Percentiles rank a stretch among this genome's conserved stretches.
Conservation (phyloP, 2,113 vertebrate genomes). For the Cisticola juncidis region DNA sequence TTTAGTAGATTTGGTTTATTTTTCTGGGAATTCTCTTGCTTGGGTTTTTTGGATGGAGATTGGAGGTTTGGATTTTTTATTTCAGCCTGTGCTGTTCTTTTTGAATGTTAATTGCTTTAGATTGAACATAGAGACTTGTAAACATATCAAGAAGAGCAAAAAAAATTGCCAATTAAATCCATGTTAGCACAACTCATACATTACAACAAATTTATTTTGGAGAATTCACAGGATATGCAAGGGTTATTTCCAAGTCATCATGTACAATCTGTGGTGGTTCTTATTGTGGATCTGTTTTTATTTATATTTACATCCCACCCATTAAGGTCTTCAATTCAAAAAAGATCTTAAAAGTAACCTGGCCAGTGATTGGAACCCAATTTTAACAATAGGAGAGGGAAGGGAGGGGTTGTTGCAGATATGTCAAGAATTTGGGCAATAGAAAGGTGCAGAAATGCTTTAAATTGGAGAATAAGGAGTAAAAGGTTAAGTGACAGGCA, state of each 20-base stretch:
- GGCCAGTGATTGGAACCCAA: background rate
- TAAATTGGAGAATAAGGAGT: background rate
- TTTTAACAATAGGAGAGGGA: background rate
- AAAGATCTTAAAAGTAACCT: background rate
- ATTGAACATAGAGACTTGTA: background rate
- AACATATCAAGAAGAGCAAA: background rate
- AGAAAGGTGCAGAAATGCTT: background rate
- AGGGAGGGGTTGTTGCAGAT: accelerated
- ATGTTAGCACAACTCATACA: accelerated
- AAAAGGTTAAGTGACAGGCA: background rate
- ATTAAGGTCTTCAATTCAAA: background rate
- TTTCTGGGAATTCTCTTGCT: background rate
- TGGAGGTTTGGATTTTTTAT: too few species aligned
- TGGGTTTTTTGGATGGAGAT: background rate
- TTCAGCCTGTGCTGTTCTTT: background rate
- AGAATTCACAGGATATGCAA: background rate
- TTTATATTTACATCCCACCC: background rate
- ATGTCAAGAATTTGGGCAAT: background rate
- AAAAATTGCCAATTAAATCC: background rate
- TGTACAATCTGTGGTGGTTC: background rate
- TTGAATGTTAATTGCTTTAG: background rate
- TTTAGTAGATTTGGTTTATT: background rate
- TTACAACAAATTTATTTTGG: background rate
- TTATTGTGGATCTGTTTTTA: background rate
- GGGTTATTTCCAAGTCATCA: background rate